A percentile compares a stretch with the other conserved stretches of the same genome.
Conservation (phyloP, 2,888 invertebrate species). For the Arge pagana region DNA sequence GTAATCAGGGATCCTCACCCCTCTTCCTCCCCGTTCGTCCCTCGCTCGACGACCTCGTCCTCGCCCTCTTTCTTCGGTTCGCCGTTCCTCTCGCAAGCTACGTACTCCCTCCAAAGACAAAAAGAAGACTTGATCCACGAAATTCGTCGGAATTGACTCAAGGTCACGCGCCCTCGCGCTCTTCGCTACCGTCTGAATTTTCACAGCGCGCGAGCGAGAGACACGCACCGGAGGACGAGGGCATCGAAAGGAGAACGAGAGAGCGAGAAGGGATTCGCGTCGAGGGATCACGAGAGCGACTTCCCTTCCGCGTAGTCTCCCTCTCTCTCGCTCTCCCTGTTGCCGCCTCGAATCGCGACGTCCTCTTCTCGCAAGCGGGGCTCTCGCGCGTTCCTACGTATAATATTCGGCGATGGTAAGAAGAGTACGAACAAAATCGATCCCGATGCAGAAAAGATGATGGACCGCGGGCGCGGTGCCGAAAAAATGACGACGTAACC, state of each 20-base stretch:
- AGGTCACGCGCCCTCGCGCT: slow-evolving; percentile 24
- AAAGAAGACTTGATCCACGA: slow-evolving; percentile 16
- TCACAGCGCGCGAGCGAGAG: slow-evolving; percentile 14
- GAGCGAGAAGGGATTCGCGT: no score
- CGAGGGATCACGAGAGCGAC: no score
- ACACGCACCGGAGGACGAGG: not conserved
- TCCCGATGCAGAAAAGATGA: slow-evolving; percentile 21
- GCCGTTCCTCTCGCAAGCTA: slow-evolving; percentile 21
- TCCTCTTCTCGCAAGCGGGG: no score
- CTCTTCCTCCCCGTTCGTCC: slow-evolving; percentile 28
- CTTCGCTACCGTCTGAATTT: slow-evolving; percentile 26
- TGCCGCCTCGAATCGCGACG: no score
- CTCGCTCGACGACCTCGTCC: slow-evolving; percentile 37
- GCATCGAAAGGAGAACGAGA: no score
- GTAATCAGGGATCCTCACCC: slow-evolving; percentile 50
- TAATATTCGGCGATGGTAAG: no score
- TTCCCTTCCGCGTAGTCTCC: no score
- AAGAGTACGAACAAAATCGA: no score
- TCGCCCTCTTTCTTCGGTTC: slow-evolving; percentile 31
- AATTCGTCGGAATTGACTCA: slow-evolving; percentile 33
- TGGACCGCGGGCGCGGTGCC: slow-evolving; percentile 20
- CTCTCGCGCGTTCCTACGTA: no score
- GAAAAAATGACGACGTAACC: slow-evolving; percentile 27
- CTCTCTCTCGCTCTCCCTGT: no score
- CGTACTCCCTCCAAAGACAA: slow-evolving; percentile 19